A percentile compares a stretch with the other conserved stretches of the same genome.
phyloP scores from a whole-genome alignment of 2,888 invertebrate species.

The Aethes cnicana region DNA sequence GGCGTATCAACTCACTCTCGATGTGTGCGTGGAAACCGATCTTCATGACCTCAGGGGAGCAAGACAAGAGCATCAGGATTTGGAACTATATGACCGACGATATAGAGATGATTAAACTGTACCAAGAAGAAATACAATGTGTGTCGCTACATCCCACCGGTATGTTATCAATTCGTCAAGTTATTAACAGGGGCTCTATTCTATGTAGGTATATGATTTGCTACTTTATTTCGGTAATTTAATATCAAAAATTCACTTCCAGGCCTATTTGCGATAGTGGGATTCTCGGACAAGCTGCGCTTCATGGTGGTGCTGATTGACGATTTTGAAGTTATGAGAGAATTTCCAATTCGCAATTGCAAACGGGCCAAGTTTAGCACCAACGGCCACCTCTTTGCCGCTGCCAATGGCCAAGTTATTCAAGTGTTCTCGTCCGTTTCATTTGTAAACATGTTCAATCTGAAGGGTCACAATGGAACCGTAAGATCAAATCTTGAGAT shows the following conservation, averaged over 20 bases:
- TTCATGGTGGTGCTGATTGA: constrained; percentile 94
- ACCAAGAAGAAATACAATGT: constrained; percentile 91
- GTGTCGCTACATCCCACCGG: constrained; percentile 88
- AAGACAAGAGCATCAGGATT: constrained; percentile 92
- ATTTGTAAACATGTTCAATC: constrained; percentile 87
- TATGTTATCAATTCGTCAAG: no score
- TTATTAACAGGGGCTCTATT: no score
- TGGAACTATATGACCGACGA: constrained; percentile 95
- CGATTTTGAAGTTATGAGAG: constrained; percentile 88
- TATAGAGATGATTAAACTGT: constrained; percentile 90
- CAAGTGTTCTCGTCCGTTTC: constrained; percentile 92
- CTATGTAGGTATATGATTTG: no score
- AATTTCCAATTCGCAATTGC: constrained; percentile 89
- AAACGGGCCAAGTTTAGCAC: constrained; percentile 90
- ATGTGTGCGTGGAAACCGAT: constrained; percentile 95
- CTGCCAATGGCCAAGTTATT: constrained; percentile 92
- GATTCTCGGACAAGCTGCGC: constrained; percentile 94
- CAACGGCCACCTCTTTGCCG: constrained; percentile 94
- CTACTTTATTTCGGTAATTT: no score
- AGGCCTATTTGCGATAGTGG: constrained; percentile 93
- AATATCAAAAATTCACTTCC: constrained; percentile 44
- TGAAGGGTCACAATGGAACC: constrained; percentile 91
- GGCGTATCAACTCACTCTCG: constrained; percentile 89
- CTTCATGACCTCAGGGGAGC: constrained; percentile 90
- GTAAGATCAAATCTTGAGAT: constrained; percentile 55